Evolutionary conservation across 2,888 invertebrate genomes (phyloP).

Genomic region (Phoenoteleia sp.): DNA sequence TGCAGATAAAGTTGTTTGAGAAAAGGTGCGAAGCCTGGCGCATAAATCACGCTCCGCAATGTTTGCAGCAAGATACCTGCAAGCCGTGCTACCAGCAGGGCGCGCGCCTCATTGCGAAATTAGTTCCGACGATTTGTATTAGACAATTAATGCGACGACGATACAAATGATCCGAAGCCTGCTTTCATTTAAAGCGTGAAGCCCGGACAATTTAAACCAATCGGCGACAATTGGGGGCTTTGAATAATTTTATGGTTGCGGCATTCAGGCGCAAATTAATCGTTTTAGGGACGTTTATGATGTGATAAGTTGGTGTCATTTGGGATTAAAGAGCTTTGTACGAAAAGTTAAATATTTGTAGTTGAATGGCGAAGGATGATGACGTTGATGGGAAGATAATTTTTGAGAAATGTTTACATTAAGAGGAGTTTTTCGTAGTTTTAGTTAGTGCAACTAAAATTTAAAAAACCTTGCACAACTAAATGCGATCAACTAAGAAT

Average conservation of each 20-base stretch:
- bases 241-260: not conserved
- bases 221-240: constrained; percentile 13
- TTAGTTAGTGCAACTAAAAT: too few relatives aligned
- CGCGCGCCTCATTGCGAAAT: not conserved
- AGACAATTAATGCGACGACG: not conserved
- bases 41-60: constrained; percentile 30
- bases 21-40: constrained; percentile 15
- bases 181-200: not conserved
- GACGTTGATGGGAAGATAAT: too few relatives aligned
- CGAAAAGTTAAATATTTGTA: too few relatives aligned
- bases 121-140: constrained; percentile 22
- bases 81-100: not conserved
- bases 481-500: too few relatives aligned
- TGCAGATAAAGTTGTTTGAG: constrained; percentile 39
- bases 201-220: not conserved
- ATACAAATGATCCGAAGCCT: not conserved
- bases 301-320: constrained; percentile 6
- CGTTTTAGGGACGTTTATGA: constrained; percentile 5
- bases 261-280: constrained; percentile 1
- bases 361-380: too few relatives aligned
- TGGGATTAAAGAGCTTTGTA: too few relatives aligned
- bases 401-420: too few relatives aligned
- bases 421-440: too few relatives aligned
- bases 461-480: too few relatives aligned
- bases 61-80: constrained; percentile 29